Base-by-base conservation (phyloP, 1,140 invertebrate genomes). In the Trissolcus basalis region DNA sequence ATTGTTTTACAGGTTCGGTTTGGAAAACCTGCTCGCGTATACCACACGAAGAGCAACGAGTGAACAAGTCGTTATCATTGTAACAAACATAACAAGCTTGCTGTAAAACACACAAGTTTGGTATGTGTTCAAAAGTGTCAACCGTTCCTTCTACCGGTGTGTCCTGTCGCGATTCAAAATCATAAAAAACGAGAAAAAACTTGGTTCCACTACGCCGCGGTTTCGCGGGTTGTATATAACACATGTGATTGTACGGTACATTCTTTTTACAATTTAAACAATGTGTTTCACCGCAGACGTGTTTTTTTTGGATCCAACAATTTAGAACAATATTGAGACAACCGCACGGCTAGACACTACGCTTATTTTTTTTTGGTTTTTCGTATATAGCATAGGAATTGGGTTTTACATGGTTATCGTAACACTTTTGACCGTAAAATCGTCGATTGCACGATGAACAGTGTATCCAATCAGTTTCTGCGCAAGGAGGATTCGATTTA, bases 81-180 rank as follows among this genome's bases (percentile, higher is more conserved):
- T 54, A 33, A 48, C 65, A 69, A 0, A 4, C 16, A n/a, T 10
- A 15, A 45, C 59, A 71, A 0, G 12, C 45, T 39, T 71, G 68
- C 36, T 71, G 68, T 15, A 51, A 33, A 10, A 61, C 50, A 11
- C 65, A 70, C 9, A 61, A 43, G 50, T 70, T 70, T 15, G 67
- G 58, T 10, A 48, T 27, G 43, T 69, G 56, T 43, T 45, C 48
- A 12, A 27, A 58, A 6, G 27, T 11, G 10, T 44, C 39, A 1
- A 16, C 12, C 4, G 13, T 41, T 4, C 43, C 39, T 32, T 36
- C 9, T 7, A 60, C 2, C 9, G 44, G 4, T 1, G 35, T 16
- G 8, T 70, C 58, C 33, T 70, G 67, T 8, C 65, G 39, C 11
- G 32, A 70, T 44, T 70, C 58, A 27, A 61, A 70, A 44, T 70